phyloP scores from a whole-genome alignment of 2,888 invertebrate species.

The Nemoura dubitans region DNA sequence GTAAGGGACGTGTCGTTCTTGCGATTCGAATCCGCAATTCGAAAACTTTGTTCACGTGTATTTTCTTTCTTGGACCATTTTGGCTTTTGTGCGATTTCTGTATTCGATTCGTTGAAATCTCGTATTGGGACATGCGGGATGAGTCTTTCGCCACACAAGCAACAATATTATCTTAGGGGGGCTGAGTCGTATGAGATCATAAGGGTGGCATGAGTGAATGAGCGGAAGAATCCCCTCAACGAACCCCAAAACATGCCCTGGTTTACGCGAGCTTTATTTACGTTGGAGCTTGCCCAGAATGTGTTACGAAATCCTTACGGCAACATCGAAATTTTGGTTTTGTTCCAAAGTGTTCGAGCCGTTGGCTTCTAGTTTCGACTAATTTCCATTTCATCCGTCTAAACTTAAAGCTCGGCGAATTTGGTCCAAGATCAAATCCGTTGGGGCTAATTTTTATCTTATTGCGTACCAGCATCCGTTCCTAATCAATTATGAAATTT shows the following conservation, averaged over 20 bases:
- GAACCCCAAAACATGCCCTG: neutral
- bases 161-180: neutral
- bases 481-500: neutral
- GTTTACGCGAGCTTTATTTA: neutral
- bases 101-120: neutral
- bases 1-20: neutral
- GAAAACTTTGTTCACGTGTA: neutral
- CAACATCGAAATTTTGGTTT: neutral
- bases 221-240: neutral
- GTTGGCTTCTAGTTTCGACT: neutral
- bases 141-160: neutral
- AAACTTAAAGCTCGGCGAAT: neutral
- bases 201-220: neutral
- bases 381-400: constrained; percentile 9
- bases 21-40: neutral
- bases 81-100: neutral
- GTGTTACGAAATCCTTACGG: neutral
- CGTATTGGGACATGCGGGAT: neutral
- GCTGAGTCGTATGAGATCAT: neutral
- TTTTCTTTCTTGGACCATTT: neutral
- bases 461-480: neutral
- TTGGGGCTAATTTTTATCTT: neutral
- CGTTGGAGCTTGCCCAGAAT: neutral
- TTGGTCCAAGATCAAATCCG: neutral
- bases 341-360: neutral